phyloP scores from a whole-genome alignment of 2,113 vertebrate genomes.

The Pituophis catenifer region DNA sequence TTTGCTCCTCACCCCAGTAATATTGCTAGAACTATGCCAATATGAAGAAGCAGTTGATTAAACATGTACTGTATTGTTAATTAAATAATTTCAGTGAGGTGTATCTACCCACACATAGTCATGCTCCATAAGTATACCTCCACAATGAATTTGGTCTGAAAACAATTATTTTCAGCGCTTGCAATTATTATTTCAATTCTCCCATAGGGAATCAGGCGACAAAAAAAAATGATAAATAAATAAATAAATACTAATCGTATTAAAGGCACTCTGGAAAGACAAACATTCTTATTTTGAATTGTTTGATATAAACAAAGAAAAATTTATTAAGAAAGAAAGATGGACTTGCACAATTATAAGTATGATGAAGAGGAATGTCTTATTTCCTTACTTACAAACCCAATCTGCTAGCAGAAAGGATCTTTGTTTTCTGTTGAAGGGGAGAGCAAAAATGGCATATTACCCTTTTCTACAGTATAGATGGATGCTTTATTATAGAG shows the following conservation, averaged over 20 bases:
- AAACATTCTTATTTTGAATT: conserved; percentile 34
- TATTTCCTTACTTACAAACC: conserved; percentile 19
- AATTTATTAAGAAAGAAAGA: conserved; percentile 35
- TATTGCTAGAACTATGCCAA: conserved; percentile 9
- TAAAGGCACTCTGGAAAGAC: conserved; percentile 32
- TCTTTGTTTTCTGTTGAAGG: not conserved
- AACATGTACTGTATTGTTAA: conserved; percentile 39
- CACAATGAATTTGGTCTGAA: conserved; percentile 44
- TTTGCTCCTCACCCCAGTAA: not conserved
- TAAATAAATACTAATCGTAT: conserved; percentile 37
- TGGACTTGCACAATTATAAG: conserved; percentile 28
- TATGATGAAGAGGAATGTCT: conserved; percentile 2
- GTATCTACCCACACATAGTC: conserved; percentile 37
- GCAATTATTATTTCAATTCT: conserved; percentile 11
- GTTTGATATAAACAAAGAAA: conserved; percentile 30
- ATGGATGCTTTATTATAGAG: not conserved
- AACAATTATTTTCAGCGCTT: conserved; percentile 43
- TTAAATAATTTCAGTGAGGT: conserved; percentile 45
- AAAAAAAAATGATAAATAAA: not conserved
- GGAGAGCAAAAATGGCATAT: not conserved
- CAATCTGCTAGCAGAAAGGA: conserved; percentile 17
- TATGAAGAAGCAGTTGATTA: conserved; percentile 20
- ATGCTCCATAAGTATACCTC: conserved; percentile 37
- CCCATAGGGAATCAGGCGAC: not conserved
- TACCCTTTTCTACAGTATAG: not conserved